These are phyloP conservation scores for Dynastes hyllus DNA, from an alignment of 2,888 invertebrate genomes.

Conservation along the genomic window DNA sequence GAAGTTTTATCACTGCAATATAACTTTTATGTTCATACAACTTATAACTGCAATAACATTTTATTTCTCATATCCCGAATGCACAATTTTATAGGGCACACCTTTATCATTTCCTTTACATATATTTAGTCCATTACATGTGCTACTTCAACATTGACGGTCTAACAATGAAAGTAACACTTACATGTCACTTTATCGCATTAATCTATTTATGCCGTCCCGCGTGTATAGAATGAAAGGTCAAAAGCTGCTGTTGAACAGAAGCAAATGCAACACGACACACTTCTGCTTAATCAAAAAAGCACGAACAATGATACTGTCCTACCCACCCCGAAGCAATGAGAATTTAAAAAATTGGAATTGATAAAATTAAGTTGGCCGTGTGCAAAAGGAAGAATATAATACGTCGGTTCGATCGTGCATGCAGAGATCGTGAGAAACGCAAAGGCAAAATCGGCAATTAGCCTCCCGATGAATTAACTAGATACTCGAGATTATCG, in stretches of 20 bases:
- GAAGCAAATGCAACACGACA: background rate
- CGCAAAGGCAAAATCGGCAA: background rate
- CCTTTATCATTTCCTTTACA: background rate
- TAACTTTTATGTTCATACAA: too few species aligned
- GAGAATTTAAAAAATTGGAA: background rate
- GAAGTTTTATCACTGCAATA: too few species aligned
- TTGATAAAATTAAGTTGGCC: background rate
- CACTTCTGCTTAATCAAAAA: background rate
- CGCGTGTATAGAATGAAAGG: slow-evolving; percentile 11
- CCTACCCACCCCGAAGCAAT: background rate
- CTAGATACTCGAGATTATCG: slow-evolving; percentile 7
- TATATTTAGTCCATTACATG: background rate
- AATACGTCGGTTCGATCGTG: slow-evolving; percentile 22
- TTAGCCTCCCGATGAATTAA: slow-evolving; percentile 1
- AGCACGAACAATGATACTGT: background rate
- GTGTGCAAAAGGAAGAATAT: background rate
- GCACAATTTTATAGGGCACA: background rate
- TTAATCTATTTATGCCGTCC: slow-evolving; percentile 5
- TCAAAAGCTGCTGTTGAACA: background rate
- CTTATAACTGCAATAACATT: background rate
- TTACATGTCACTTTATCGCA: slow-evolving; percentile 16
- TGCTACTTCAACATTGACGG: background rate
- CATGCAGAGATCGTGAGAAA: slow-evolving; percentile 24
- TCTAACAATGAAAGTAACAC: background rate
- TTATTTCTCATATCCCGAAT: background rate